Evolutionary conservation across 2,888 invertebrate species (phyloP).

Genomic region (Apodemia zela): DNA sequence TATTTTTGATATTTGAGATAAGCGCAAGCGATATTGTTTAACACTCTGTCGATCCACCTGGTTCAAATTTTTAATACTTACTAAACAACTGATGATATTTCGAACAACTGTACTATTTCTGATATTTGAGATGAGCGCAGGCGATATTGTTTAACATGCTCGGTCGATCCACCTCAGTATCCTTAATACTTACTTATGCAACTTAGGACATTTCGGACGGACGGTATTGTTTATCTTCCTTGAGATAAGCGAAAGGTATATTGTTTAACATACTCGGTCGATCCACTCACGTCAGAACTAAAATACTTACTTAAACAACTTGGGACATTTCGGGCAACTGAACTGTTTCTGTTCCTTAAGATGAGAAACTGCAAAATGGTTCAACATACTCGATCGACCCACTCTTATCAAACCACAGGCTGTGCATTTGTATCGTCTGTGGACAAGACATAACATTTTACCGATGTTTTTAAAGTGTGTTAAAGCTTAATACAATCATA

Average conservation of each 20-base stretch:
- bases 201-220: conserved; percentile 52
- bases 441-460: conserved; percentile 21
- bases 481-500: too few species aligned
- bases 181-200: conserved; percentile 49
- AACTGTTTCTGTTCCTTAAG: conserved; percentile 34
- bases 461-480: too few species aligned
- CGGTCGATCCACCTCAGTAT: conserved; percentile 39
- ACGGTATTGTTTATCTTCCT: conserved; percentile 33
- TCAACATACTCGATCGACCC: conserved; percentile 42
- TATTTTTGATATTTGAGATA: conserved; percentile 39
- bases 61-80: conserved; percentile 43
- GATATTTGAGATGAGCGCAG: conserved; percentile 38
- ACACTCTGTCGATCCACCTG: conserved; percentile 40
- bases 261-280: conserved; percentile 48
- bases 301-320: conserved; percentile 46
- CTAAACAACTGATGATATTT: conserved; percentile 50
- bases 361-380: conserved; percentile 49
- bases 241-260: conserved; percentile 42
- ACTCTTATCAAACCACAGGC: conserved; percentile 47
- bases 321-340: conserved; percentile 47
- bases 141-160: conserved; percentile 51
- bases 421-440: conserved; percentile 54
- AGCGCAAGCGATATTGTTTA: conserved; percentile 46
- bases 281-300: conserved; percentile 41
- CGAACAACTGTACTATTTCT: conserved; percentile 40